Evolutionary conservation across 2,113 vertebrate genomes (phyloP), one percentile per base, ranked within the genome.

Genomic region (Condylura cristata): DNA sequence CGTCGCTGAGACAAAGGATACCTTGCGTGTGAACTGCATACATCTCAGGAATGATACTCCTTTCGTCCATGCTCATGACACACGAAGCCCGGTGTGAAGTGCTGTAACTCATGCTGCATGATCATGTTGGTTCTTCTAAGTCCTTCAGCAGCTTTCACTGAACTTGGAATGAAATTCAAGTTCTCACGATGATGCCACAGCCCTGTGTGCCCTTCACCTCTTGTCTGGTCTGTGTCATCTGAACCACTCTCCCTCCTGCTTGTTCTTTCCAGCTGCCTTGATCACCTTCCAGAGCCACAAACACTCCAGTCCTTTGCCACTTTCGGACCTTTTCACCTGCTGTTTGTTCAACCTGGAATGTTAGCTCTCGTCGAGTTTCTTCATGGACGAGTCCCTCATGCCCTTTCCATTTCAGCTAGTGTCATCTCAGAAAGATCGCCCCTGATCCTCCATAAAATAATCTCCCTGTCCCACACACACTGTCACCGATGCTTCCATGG

Each of bases 181-280:
- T n/a, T 70, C 44, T 63, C 22, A 16, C 0, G 6, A 14, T 6
- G 18, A 2, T 24, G 14, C 28, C 22, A 4, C 0, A 30, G 9
- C 6, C 30, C 41, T 6, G 1, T 11, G 12, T 22, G 32, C 41
- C 28, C 39, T 28, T 32, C 28, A 24, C 18, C 22, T 24, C 4
- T 48, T n/a, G n/a, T n/a, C 3, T 24, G n/a, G n/a, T 28, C 41
- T 26, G 2, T 39, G 22, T 51, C 2, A 8, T 41, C 71, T 66
- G 20, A 30, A 14, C 24, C 3, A 6, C 13, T 22, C 2, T 37
- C 4, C 5, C 11, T 46, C 61, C 32, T 70, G 4, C 39, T 8
- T 2, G 0, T 53, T 75, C 58, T 75, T 61, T 51, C 58, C 44
- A 65, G 22, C 16, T 18, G 13, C 26, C 20, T 17, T 34, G 61